Evolutionary conservation across 1,140 invertebrate genomes (phyloP).

Genomic region (Branchinecta lynchi): DNA sequence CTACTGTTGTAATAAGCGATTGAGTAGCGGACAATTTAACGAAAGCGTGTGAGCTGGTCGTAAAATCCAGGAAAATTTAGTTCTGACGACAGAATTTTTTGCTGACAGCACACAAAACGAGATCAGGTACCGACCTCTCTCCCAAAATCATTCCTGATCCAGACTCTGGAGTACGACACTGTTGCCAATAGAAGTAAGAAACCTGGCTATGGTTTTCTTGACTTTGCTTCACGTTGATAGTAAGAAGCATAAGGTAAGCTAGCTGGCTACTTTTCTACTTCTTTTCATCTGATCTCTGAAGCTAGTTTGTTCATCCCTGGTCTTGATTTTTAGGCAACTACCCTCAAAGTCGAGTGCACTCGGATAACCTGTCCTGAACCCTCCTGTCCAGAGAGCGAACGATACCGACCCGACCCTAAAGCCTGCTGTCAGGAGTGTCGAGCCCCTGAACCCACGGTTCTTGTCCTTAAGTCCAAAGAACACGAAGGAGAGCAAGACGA

Average conservation of each 20-base stretch:
- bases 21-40: no score
- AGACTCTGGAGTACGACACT: no score
- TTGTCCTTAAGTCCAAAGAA: conserved; percentile 28
- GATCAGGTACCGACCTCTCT: no score
- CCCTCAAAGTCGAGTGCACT: conserved; percentile 54
- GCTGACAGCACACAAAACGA: no score
- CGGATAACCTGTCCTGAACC: conserved; percentile 53
- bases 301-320: conserved; percentile 17
- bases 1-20: no score
- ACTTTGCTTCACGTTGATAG: neutral
- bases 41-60: no score
- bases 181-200: no score
- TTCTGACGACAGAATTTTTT: no score
- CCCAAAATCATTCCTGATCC: no score
- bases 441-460: conserved; percentile 15
- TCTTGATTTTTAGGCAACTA: conserved; percentile 34
- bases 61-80: no score
- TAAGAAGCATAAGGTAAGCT: neutral
- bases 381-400: conserved; percentile 49
- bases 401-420: conserved; percentile 50
- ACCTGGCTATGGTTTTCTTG: no score
- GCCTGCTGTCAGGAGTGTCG: conserved; percentile 63
- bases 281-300: neutral
- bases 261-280: neutral
- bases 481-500: conserved; percentile 16